These are phyloP conservation scores for Synanthedon formicaeformis DNA, from an alignment of 2,888 invertebrate species.

Conservation along the genomic window DNA sequence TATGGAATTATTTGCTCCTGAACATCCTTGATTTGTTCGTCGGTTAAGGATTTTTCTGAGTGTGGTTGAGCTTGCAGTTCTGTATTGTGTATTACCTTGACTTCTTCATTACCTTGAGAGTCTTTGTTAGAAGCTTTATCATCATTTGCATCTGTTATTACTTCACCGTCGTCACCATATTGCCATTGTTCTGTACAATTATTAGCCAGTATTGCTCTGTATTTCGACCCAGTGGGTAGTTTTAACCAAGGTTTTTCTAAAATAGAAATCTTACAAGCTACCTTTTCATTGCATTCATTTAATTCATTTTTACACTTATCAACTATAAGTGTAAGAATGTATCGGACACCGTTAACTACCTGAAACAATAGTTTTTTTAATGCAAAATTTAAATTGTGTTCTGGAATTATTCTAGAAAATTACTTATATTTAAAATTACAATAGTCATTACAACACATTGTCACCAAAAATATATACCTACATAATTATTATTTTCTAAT, in stretches of 20 bases:
- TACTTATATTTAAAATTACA: too few species aligned
- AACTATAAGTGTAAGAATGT: slow-evolving; percentile 64
- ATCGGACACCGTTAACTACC: slow-evolving; percentile 73
- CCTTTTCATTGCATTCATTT: slow-evolving; percentile 34
- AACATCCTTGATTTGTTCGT: slow-evolving; percentile 39
- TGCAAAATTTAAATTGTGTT: not conserved
- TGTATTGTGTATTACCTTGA: slow-evolving; percentile 35
- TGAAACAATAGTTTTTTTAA: slow-evolving; percentile 24
- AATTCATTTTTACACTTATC: slow-evolving; percentile 48
- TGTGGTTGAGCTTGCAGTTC: slow-evolving; percentile 33
- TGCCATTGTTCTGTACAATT: slow-evolving; percentile 74
- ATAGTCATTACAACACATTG: too few species aligned
- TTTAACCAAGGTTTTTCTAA: slow-evolving; percentile 76
- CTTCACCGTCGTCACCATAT: slow-evolving; percentile 51
- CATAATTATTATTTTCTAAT: too few species aligned
- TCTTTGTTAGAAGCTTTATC: slow-evolving; percentile 22
- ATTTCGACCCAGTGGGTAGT: slow-evolving; percentile 67
- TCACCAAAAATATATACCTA: too few species aligned
- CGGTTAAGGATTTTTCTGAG: slow-evolving; percentile 30
- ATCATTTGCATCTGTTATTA: slow-evolving; percentile 16
- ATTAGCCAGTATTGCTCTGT: slow-evolving; percentile 72
- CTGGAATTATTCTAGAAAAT: too few species aligned
- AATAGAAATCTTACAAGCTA: slow-evolving; percentile 72
- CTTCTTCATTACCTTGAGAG: slow-evolving; percentile 35
- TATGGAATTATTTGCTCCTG: slow-evolving; percentile 54